Evolutionary conservation across 2,113 vertebrate species (phyloP).

Genomic region (Aythya baeri): DNA sequence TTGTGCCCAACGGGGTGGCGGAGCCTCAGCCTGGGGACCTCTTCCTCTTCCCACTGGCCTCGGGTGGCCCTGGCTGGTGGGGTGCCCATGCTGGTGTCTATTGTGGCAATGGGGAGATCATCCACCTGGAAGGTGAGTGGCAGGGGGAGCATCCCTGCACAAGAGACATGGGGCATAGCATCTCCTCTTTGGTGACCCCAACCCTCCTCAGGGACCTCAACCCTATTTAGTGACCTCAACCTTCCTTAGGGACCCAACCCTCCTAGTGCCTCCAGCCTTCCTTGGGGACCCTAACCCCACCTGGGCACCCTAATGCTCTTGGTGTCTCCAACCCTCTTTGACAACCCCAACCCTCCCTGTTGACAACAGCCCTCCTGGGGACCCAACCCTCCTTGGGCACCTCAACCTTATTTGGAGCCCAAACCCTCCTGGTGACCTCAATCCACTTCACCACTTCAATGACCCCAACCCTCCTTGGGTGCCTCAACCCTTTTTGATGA

Average conservation of each 20-base stretch:
- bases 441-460: too few species aligned
- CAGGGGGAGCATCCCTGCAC: rapidly evolving
- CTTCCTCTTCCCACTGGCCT: slow-evolving; percentile 56
- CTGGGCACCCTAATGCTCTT: background rate
- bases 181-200: background rate
- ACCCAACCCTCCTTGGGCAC: background rate
- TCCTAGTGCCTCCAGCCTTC: background rate
- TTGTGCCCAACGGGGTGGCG: background rate
- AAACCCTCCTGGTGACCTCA: background rate
- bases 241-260: background rate
- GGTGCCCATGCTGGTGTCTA: background rate
- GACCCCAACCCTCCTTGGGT: background rate
- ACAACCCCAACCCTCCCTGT: background rate
- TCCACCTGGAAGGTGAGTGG: slow-evolving; percentile 62
- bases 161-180: rapidly evolving
- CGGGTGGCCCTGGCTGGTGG: background rate
- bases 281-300: too few species aligned
- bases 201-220: background rate
- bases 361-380: too few species aligned
- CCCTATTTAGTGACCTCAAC: background rate
- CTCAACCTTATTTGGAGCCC: background rate
- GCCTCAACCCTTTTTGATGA: background rate
- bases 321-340: background rate
- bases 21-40: slow-evolving; percentile 38
- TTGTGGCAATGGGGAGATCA: slow-evolving; percentile 32